Base-by-base conservation (phyloP, 2,888 invertebrate genomes). In the Willowsia nigromaculata region DNA sequence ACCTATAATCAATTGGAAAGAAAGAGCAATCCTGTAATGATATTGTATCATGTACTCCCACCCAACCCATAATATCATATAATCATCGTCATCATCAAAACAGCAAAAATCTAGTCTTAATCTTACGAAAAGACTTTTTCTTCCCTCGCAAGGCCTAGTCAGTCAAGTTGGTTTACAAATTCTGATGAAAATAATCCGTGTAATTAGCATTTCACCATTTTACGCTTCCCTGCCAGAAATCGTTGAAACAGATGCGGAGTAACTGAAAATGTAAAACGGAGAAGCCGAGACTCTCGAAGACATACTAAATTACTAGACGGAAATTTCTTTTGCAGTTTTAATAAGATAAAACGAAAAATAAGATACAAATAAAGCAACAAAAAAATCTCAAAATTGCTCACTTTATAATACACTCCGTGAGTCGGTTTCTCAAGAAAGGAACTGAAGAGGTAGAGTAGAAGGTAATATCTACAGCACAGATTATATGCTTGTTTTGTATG, bases 201-300 rank as follows among this genome's bases (percentile, higher is more conserved):
- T 82, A 82, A 82, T 82, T 82, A 82, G 82, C 65, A 65, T 65
- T 18, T 62, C 62, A 40, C 40, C 43, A 62, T 65, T 82, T 43
- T 43, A 25, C 47, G 65, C 82, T 25, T 82, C n/a, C 18, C 59
- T 65, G 62, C 40, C 82, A 82, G 50, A 80, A 33, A n/a, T 53
- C 27, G 11, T 53, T 18, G 56, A 53, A 78, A 53, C 59, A 59
- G 80, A 80, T 80, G 56, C 59, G 11, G 25, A 27, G 27, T 40
- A 9, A 62, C 5, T 62, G n/a, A n/a, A n/a, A n/a, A n/a, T n/a
- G n/a, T n/a, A n/a, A n/a, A n/a, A n/a, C n/a, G n/a, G n/a, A n/a
- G n/a, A n/a, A n/a, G n/a, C n/a, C n/a, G n/a, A n/a, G n/a, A n/a
- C n/a, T n/a, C n/a, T n/a, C n/a, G n/a, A n/a, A n/a, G n/a, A n/a